A percentile compares a stretch with the other conserved stretches of the same genome.
Evolutionary conservation across 2,888 invertebrate species (phyloP).

Genomic region (Drosophila mayaguana): DNA sequence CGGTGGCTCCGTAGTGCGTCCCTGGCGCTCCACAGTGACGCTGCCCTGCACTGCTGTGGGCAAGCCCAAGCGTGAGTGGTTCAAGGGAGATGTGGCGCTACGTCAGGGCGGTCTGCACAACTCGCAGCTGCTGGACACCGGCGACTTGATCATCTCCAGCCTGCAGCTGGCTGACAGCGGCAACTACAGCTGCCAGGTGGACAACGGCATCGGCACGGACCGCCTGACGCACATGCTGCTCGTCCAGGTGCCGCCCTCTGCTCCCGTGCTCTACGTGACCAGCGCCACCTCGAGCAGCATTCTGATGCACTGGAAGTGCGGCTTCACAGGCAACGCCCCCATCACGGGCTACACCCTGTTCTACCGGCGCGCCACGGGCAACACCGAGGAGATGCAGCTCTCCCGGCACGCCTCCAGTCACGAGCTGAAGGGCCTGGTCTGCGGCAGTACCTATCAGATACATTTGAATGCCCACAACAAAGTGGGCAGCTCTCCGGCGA

Average conservation of each 20-base stretch:
- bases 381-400: slow-evolving; percentile 88
- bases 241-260: slow-evolving; percentile 91
- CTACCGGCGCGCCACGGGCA: slow-evolving; percentile 88
- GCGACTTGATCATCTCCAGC: slow-evolving; percentile 88
- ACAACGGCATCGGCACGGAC: slow-evolving; percentile 90
- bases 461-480: slow-evolving; percentile 90
- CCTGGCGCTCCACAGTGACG: slow-evolving; percentile 89
- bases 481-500: slow-evolving; percentile 90
- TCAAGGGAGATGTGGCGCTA: slow-evolving; percentile 87
- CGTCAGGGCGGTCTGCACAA: slow-evolving; percentile 87
- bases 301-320: slow-evolving; percentile 91
- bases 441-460: slow-evolving; percentile 91
- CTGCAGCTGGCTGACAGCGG: slow-evolving; percentile 88
- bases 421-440: slow-evolving; percentile 89
- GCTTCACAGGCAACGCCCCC: slow-evolving; percentile 89
- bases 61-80: slow-evolving; percentile 89
- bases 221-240: slow-evolving; percentile 88
- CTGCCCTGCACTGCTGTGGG: slow-evolving; percentile 89
- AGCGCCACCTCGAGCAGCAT: slow-evolving; percentile 92
- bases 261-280: slow-evolving; percentile 90
- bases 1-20: slow-evolving; percentile 88
- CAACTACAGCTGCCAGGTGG: slow-evolving; percentile 90
- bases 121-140: slow-evolving; percentile 88
- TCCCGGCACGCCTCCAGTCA: slow-evolving; percentile 89
- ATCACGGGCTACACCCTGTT: slow-evolving; percentile 89